Evolutionary conservation across 2,888 invertebrate species (phyloP).

Genomic region (Palloptera scutellata): DNA sequence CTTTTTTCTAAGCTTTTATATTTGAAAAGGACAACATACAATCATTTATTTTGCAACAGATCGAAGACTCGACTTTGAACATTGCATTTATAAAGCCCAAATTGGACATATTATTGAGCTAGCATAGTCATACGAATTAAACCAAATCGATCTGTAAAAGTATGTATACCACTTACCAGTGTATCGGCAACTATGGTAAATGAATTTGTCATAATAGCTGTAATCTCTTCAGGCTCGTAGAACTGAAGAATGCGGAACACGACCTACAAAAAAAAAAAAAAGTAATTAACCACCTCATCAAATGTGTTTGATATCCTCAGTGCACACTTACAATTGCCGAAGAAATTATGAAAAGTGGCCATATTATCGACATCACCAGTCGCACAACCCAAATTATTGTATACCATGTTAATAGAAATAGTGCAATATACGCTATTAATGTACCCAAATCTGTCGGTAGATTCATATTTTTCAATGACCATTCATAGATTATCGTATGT

Average conservation of each 20-base stretch:
- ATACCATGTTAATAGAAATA: slow-evolving; percentile 51
- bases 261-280: slow-evolving; percentile 14
- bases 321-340: slow-evolving; percentile 42
- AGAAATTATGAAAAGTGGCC: slow-evolving; percentile 47
- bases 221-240: slow-evolving; percentile 43
- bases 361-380: slow-evolving; percentile 48
- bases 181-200: slow-evolving; percentile 37
- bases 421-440: slow-evolving; percentile 45
- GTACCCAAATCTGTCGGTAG: slow-evolving; percentile 45
- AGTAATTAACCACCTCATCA: too few species aligned
- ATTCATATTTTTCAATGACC: slow-evolving; percentile 45
- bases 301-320: too few species aligned
- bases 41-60: too few species aligned
- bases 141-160: too few species aligned
- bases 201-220: slow-evolving; percentile 32
- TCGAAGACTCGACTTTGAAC: too few species aligned
- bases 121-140: too few species aligned
- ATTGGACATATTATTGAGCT: too few species aligned
- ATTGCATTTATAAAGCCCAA: too few species aligned
- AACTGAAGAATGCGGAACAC: slow-evolving; percentile 38
- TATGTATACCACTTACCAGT: slow-evolving; percentile 35
- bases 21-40: too few species aligned
- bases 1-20: too few species aligned
- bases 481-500: slow-evolving; percentile 45
- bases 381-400: slow-evolving; percentile 44